Conservation (phyloP, 2,888 invertebrate genomes). For the Mythimna ferrago region DNA sequence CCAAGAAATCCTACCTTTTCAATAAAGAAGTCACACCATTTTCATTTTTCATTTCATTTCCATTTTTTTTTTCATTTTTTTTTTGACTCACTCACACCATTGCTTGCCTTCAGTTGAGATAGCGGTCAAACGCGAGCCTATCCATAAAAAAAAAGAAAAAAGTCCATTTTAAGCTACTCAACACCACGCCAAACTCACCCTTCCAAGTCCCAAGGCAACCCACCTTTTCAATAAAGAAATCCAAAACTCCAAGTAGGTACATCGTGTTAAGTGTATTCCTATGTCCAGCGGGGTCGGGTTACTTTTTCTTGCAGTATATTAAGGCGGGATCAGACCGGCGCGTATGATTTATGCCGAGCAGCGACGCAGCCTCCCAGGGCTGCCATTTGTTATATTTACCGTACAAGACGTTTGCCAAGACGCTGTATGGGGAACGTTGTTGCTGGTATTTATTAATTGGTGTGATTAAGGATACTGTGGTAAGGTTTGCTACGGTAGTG, state of each 20-base stretch:
- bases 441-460: conserved; percentile 43
- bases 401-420: conserved; percentile 35
- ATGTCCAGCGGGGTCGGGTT: conserved; percentile 81
- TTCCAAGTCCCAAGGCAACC: conserved; percentile 27
- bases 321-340: conserved; percentile 82
- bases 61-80: too few species aligned
- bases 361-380: conserved; percentile 55
- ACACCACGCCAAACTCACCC: conserved; percentile 14
- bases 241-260: conserved; percentile 42
- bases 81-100: too few species aligned
- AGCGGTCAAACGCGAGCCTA: too few species aligned
- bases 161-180: neutral
- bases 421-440: conserved; percentile 18
- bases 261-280: conserved; percentile 78
- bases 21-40: too few species aligned
- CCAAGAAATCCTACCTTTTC: too few species aligned
- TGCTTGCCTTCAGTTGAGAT: too few species aligned
- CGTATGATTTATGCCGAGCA: conserved; percentile 81
- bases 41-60: too few species aligned
- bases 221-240: conserved; percentile 52
- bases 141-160: too few species aligned
- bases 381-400: conserved; percentile 56
- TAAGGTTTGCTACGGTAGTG: conserved; percentile 3
- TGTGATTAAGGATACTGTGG: conserved; percentile 41
- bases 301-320: conserved; percentile 88